Base-by-base conservation (phyloP, 35 echinoderm and acorn worm genomes). In the Stichopus chloronotus region DNA sequence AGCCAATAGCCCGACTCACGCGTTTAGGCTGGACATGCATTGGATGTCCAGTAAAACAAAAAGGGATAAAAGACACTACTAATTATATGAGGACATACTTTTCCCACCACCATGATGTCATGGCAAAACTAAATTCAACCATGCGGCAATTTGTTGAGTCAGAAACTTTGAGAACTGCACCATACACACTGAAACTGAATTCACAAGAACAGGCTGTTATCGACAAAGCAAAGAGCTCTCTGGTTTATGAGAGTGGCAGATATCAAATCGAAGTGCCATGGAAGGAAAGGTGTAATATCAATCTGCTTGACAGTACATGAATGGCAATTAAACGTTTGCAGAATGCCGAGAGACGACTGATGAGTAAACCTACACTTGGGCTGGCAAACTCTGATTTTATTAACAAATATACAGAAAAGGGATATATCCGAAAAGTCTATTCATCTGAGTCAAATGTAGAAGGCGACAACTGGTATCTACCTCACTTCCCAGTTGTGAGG, bases 401-500 rank as follows among this genome's bases (percentile, higher is more conserved):
- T 2, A 22, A 55, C 8, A 25, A 91, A 10, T 91, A 91, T 30
- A 5, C 79, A 2, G 74, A 19, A 30, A 91, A 91, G 25, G 90
- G 90, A 9, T 91, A 79, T 25, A 91, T 91, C 16, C 72, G 16
- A 16, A 91, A 91, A 43, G 90, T 79, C 43, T 6, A 12, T 1
- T 25, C 4, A 71, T 52, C 60, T 30, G 87, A 89, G 24, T 7
- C 65, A 20, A 9, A 17, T 13, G 9, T 4, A 56, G 20, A 81
- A 13, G 79, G 24, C 5, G 10, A 52, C 5, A 59, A 92, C 9
- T 92, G 91, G 78, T 81, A 89, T 60, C 19, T 94, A 5, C 87
- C 93, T 11, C 86, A 94, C 30, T 94, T 94, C 52, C 93, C 87
- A 79, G 87, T 94, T 7, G 93, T 94, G 11, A 77, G 74, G 16